A percentile compares a stretch with the other conserved stretches of the same genome.
phyloP scores from a whole-genome alignment of 2,113 vertebrate species.

The Grallaria varia region DNA sequence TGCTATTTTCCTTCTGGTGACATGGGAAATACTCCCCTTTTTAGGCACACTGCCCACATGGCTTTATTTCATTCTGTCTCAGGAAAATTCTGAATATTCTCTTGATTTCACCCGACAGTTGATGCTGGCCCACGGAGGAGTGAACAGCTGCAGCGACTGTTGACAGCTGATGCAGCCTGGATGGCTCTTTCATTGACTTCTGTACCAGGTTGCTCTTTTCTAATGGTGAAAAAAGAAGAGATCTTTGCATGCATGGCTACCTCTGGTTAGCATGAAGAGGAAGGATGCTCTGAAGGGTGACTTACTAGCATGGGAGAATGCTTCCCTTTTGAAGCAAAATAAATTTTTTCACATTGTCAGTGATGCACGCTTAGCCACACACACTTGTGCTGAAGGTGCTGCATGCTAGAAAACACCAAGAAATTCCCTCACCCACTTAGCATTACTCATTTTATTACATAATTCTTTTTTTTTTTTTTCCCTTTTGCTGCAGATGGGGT shows the following conservation, averaged over 20 bases:
- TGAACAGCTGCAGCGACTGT: slow-evolving; percentile 67
- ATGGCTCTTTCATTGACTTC: not conserved
- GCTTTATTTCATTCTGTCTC: not conserved
- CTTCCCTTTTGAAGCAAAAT: slow-evolving; percentile 20
- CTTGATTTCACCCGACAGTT: slow-evolving; percentile 5
- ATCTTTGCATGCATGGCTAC: slow-evolving; percentile 73
- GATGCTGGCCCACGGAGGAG: not conserved
- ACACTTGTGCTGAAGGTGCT: not conserved
- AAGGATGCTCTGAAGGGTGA: slow-evolving; percentile 60
- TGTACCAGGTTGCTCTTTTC: not conserved
- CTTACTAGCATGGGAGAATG: not conserved
- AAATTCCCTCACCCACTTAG: slow-evolving; percentile 54
- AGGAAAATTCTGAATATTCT: not conserved
- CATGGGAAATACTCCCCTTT: not conserved
- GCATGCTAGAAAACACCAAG: slow-evolving; percentile 53
- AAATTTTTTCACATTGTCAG: not conserved
- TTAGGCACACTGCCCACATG: fast-evolving
- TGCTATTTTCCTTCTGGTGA: not conserved
- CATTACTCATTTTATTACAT: slow-evolving; percentile 32
- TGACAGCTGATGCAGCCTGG: slow-evolving; percentile 62
- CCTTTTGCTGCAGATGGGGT: not conserved
- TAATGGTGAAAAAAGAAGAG: slow-evolving; percentile 10
- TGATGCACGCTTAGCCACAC: not conserved
- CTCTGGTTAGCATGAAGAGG: slow-evolving; percentile 66
- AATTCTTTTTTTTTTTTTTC: not conserved